Base-by-base conservation (phyloP, 2,888 invertebrate species). In the Gortyna flavago region DNA sequence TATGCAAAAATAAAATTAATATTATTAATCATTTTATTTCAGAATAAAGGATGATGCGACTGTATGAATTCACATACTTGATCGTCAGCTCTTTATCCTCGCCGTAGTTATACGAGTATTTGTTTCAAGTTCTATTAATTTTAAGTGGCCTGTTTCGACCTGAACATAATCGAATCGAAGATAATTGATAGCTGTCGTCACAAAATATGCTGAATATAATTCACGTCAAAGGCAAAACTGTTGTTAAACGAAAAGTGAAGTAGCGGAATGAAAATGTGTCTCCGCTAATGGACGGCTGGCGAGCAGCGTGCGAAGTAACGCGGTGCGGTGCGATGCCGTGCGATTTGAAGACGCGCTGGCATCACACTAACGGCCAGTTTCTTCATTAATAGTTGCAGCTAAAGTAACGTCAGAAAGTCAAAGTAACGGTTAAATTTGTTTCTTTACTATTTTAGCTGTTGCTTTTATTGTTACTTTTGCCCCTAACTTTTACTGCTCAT, bases 151-250 rank as follows among this genome's bases (percentile, higher is more conserved):
- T 35, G 25, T 64, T 38, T 25, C 25, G 8, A 16, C 5, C 8
- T 8, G 38, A n/a, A 41, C 21, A 59, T 41, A 70, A 72, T 72
- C n/a, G 21, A 72, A 72, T 65, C 4, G 8, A 35, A 35, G 13
- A 41, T 70, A 51, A 68, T 35, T 35, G 68, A 70, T 44, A 41
- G 61, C 41, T 61, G 48, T 21, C n/a, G 16, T 29, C 48, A 38
- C 16, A 66, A 51, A 51, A 48, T 48, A 48, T 64, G 65, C 72
- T 64, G 35, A 35, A 72, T 48, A 21, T 18, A 35, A 72, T 72
- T 72, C 35, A 32, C 48, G 21, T 64, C 64, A 72, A 48, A 35
- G 41, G 29, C 9, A 69, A 54, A 54, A 69, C 29, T 41, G 21
- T 59, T 13, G 5, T 29, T 70, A 70, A 25, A 57, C 21, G 41